Base-by-base conservation (phyloP, 1,140 invertebrate genomes). In the Latrodectus geometricus region DNA sequence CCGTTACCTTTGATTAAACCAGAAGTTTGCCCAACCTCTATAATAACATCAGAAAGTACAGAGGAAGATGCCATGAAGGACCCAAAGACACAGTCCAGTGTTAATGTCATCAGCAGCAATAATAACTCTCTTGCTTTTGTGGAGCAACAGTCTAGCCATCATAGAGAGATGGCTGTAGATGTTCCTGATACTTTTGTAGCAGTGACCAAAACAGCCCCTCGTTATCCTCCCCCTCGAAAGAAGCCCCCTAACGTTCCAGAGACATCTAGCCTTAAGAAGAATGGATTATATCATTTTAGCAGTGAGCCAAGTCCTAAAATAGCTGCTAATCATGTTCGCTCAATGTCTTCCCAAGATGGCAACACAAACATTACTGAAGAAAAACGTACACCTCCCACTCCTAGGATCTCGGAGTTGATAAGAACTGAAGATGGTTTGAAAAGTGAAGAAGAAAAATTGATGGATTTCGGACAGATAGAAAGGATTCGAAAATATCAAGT, bases 81-180 rank as follows among this genome's bases (percentile, higher is more conserved):
- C 65, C 83, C 83, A 2, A 83, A 83, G 72, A 48, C 75, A 7
- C 23, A 61, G 2, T 21, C 81, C n/a, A 9, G 11, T 23, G n/a
- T 35, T 14, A 50, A 20, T 14, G 17, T 21, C n/a, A 35, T 76
- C 74, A 78, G 56, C 66, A 86, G 77, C 66, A 86, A 77, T 74
- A 69, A 56, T 66, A 20, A 12, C 15, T 20, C 76, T 35, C 50
- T 79, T 23, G 20, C 35, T 35, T n/a, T 15, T 12, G 2, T 17
- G 15, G 66, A 73, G 11, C 23, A 56, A 9, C 48, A 17, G 23
- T 20, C 56, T 4, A 20, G 61, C 20, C n/a, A 70, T 15, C 92
- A 93, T 89, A 89, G 92, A 17, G 98, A 99, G 94, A 97, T 99
- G 96, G 96, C 98, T 90, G 97, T 99, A 90, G 98, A 99, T 92